phyloP scores from a whole-genome alignment of 2,888 invertebrate species.

The Elgonia sp. region DNA sequence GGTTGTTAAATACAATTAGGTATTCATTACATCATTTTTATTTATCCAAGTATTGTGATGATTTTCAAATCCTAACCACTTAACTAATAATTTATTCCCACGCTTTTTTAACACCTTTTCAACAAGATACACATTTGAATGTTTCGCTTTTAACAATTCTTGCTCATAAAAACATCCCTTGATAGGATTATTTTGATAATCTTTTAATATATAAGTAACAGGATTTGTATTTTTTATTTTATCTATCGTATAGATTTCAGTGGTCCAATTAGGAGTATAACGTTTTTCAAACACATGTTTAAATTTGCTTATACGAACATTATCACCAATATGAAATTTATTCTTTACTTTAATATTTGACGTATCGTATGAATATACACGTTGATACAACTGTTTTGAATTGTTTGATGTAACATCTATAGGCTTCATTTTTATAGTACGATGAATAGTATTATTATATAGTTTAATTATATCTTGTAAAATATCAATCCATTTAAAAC shows the following conservation, averaged over 20 bases:
- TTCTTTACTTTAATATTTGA: neutral
- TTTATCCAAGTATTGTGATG: too few relatives aligned
- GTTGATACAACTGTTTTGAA: slow-evolving; percentile 2
- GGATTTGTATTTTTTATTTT: slow-evolving; percentile 38
- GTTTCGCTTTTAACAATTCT: slow-evolving; percentile 31
- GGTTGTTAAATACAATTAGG: too few relatives aligned
- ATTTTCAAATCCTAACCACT: too few relatives aligned
- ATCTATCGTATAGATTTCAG: slow-evolving; percentile 38
- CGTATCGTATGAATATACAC: neutral
- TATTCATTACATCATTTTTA: too few relatives aligned
- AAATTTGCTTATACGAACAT: slow-evolving; percentile 41
- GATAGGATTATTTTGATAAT: slow-evolving; percentile 40
- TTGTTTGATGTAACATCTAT: slow-evolving; percentile 43
- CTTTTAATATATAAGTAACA: slow-evolving; percentile 37
- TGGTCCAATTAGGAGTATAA: slow-evolving; percentile 44
- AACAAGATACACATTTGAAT: slow-evolving; percentile 32
- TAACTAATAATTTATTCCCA: too few relatives aligned
- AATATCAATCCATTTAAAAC: slow-evolving; percentile 23
- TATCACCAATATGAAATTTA: slow-evolving; percentile 35
- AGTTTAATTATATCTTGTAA: slow-evolving; percentile 9
- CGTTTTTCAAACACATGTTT: slow-evolving; percentile 46
- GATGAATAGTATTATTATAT: slow-evolving; percentile 52
- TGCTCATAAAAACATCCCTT: slow-evolving; percentile 41
- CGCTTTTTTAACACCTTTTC: slow-evolving; percentile 29
- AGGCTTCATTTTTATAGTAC: slow-evolving; percentile 51